Percentiles rank a stretch among this genome's conserved stretches.
Evolutionary conservation across 2,797 vertebrate genomes (phyloP).

Genomic region (Cyprinella venusta): DNA sequence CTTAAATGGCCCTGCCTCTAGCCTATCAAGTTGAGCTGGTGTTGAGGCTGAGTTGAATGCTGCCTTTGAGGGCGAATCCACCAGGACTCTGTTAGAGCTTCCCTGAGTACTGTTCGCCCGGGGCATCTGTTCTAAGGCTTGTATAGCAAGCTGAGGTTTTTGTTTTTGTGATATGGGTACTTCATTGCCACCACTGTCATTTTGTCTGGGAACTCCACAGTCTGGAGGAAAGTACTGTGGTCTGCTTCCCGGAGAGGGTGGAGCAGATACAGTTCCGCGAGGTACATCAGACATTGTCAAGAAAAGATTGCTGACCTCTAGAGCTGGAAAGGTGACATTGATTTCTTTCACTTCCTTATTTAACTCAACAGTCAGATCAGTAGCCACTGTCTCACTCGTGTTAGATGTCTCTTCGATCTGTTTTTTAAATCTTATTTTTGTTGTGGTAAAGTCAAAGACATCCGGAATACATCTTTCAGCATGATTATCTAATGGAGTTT

Average conservation of each 20-base stretch:
- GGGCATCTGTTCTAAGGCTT: conserved; percentile 26
- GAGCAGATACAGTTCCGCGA: conserved; percentile 47
- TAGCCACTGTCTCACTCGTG: conserved; percentile 46
- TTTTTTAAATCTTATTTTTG: conserved; percentile 68
- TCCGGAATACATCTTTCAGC: conserved; percentile 52
- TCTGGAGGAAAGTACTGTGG: conserved; percentile 56
- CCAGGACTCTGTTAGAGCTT: conserved; percentile 70
- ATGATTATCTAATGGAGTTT: conserved; percentile 19
- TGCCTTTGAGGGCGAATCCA: conserved; percentile 60
- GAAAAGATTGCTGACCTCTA: conserved; percentile 26
- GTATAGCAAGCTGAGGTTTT: conserved; percentile 38
- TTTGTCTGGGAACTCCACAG: conserved; percentile 47
- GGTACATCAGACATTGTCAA: conserved; percentile 38
- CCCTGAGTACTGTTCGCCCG: conserved; percentile 38
- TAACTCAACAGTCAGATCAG: conserved; percentile 73
- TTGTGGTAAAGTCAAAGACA: conserved; percentile 75
- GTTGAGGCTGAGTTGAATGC: conserved; percentile 5
- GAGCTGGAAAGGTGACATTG: conserved; percentile 53
- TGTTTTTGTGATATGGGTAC: conserved; percentile 25
- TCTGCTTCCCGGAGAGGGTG: conserved; percentile 38
- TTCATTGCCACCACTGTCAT: conserved; percentile 27
- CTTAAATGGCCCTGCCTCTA: background rate
- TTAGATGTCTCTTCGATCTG: conserved; percentile 48
- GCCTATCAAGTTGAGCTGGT: conserved; percentile 58
- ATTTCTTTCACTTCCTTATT: conserved; percentile 67